phyloP scores from a whole-genome alignment of 2,888 invertebrate genomes.

The Athrips mouffetella region DNA sequence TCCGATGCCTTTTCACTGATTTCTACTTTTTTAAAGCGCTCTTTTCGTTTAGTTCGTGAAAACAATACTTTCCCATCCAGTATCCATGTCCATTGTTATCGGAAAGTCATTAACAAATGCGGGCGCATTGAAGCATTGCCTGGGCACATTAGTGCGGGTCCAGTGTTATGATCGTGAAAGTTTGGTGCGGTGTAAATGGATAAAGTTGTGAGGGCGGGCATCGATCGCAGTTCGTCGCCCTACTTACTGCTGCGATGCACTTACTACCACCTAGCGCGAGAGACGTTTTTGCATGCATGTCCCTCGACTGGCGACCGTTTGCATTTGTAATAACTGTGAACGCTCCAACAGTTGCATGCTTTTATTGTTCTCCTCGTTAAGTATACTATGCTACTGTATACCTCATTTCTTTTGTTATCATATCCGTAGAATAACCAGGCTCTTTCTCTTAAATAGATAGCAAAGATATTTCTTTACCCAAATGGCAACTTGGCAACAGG shows the following conservation, averaged over 20 bases:
- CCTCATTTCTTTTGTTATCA: not conserved
- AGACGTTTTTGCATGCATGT: constrained; percentile 38
- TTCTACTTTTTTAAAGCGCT: constrained; percentile 2
- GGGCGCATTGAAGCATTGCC: constrained; percentile 5
- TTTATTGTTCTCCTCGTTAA: not conserved
- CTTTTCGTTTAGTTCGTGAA: not conserved
- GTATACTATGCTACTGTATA: not conserved
- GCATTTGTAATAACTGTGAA: constrained; percentile 13
- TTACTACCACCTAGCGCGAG: constrained; percentile 54
- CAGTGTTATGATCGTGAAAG: constrained; percentile 66
- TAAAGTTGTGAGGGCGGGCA: constrained; percentile 70
- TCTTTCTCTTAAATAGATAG: not conserved
- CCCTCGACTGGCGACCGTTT: constrained; percentile 7
- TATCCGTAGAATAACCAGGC: not conserved
- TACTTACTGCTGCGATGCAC: constrained; percentile 72
- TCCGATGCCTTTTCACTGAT: constrained; percentile 1
- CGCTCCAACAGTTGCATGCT: not conserved
- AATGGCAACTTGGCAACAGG: too few species aligned
- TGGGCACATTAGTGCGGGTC: constrained; percentile 11
- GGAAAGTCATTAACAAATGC: constrained; percentile 4
- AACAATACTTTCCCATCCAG: not conserved
- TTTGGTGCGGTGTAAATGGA: constrained; percentile 71
- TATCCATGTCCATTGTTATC: constrained; percentile 1
- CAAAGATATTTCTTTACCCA: too few species aligned
- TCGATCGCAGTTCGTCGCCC: constrained; percentile 78